phyloP scores from a whole-genome alignment of 2,113 vertebrate species.

The Buteo buteo region DNA sequence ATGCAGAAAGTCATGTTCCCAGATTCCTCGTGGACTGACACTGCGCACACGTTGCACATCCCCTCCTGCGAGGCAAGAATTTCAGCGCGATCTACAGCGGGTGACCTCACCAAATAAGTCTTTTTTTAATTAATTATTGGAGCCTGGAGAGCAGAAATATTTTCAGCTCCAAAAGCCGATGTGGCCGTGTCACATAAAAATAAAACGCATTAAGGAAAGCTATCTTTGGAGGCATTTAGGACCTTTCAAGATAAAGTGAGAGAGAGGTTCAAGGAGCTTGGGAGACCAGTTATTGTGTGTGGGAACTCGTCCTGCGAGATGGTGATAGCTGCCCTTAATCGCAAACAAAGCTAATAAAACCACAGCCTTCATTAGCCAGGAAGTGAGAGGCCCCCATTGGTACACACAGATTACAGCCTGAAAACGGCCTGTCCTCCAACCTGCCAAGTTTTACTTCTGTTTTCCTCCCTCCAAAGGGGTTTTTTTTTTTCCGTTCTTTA shows the following conservation, averaged over 20 bases:
- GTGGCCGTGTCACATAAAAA: conserved; percentile 14
- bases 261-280: conserved; percentile 54
- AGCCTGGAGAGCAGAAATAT: conserved; percentile 20
- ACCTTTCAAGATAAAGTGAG: conserved; percentile 50
- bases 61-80: neutral
- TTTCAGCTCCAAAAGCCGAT: conserved; percentile 39
- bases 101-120: conserved; percentile 46
- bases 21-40: neutral
- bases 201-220: conserved; percentile 43
- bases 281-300: conserved; percentile 73
- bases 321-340: conserved; percentile 80
- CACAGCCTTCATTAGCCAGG: conserved; percentile 74
- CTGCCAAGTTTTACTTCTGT: conserved; percentile 73
- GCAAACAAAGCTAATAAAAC: conserved; percentile 75
- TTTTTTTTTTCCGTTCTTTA: neutral
- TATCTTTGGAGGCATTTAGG: conserved; percentile 56
- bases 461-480: conserved; percentile 38
- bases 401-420: conserved; percentile 69
- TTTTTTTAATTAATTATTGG: conserved; percentile 43
- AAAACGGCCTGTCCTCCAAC: conserved; percentile 67
- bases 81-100: neutral
- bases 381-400: conserved; percentile 73
- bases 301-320: conserved; percentile 77
- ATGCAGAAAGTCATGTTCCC: neutral
- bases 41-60: neutral